Conservation (phyloP, 2,888 invertebrate genomes). For the Imbricaverruca yamaguchii region DNA sequence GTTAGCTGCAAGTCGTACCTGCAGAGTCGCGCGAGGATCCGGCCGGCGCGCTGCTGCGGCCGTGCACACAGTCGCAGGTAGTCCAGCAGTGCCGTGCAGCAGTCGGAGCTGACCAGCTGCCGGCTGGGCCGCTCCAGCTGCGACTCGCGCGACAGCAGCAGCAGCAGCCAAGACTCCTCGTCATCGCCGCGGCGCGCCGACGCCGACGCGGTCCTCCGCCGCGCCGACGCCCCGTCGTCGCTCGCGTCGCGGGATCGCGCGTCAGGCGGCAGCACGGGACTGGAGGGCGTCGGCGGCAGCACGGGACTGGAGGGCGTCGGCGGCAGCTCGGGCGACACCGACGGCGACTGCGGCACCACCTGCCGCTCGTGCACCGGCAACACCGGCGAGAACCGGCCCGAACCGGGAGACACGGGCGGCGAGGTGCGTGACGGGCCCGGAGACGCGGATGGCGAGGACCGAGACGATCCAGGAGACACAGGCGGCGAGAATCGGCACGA, state of each 20-base stretch:
- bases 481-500: background rate
- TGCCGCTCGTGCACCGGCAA: background rate
- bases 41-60: background rate
- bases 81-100: background rate
- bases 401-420: background rate
- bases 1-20: background rate
- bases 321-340: background rate
- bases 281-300: background rate
- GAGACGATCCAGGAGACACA: background rate
- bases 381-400: background rate
- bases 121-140: conserved; percentile 3
- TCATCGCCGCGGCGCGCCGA: background rate
- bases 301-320: background rate
- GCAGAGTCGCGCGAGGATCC: background rate
- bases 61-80: background rate
- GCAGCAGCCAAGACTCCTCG: conserved; percentile 16
- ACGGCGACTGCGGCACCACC: background rate
- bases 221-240: background rate
- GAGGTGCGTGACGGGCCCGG: background rate
- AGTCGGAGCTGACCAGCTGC: background rate
- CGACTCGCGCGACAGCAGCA: conserved; percentile 21
- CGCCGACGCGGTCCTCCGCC: background rate
- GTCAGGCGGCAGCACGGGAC: background rate
- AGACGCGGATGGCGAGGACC: background rate
- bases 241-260: background rate